A percentile compares a stretch with the other conserved stretches of the same genome.
phyloP scores from a whole-genome alignment of 2,113 vertebrate species.

The Hypocryptadius cinnamomeus region DNA sequence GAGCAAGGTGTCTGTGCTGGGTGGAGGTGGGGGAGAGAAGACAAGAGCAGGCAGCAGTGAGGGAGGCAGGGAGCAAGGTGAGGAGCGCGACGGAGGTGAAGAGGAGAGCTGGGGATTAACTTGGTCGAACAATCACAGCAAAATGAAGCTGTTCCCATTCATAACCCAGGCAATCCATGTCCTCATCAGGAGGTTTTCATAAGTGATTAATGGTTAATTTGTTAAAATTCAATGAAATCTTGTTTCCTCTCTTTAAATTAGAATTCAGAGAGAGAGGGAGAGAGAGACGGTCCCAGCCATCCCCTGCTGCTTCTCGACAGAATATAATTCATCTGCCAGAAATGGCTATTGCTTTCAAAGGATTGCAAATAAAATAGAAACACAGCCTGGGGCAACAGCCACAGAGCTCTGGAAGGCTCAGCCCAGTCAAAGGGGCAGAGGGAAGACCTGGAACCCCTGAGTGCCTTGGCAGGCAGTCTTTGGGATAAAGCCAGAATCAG shows the following conservation, averaged over 20 bases:
- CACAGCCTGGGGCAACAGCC: background rate
- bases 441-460: background rate
- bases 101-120: background rate
- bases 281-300: constrained; percentile 26
- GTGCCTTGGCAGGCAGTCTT: background rate
- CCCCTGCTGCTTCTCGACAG: constrained; percentile 50
- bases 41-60: background rate
- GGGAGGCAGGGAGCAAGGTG: background rate
- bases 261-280: constrained; percentile 37
- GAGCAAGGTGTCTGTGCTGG: background rate
- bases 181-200: constrained; percentile 58
- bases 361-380: constrained; percentile 54
- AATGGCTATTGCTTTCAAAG: constrained; percentile 50
- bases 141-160: constrained; percentile 43
- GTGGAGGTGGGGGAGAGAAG: background rate
- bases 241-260: constrained; percentile 59
- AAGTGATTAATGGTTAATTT: constrained; percentile 62
- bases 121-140: constrained; percentile 19
- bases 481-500: background rate
- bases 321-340: constrained; percentile 56
- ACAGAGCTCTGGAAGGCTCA: constrained; percentile 6
- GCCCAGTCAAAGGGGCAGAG: background rate
- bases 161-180: background rate
- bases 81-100: background rate
- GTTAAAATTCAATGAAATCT: constrained; percentile 66